Conservation (phyloP, 2,797 vertebrate genomes). For the Tolypeutes matacus region DNA sequence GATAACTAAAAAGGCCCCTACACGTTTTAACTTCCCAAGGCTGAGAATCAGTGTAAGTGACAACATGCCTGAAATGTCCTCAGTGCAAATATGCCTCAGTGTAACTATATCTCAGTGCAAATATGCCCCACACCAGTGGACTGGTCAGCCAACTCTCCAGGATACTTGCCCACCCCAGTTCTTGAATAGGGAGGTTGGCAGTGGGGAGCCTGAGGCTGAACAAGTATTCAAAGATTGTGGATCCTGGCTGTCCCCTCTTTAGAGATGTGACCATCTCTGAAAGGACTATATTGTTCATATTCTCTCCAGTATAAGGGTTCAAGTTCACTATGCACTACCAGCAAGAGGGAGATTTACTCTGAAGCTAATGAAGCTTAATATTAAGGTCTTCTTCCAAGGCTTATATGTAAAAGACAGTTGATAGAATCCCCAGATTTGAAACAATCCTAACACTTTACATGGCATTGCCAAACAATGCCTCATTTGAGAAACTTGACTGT, state of each 20-base stretch:
- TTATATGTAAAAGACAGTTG: constrained; percentile 31
- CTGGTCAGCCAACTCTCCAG: neutral
- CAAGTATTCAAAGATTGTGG: neutral
- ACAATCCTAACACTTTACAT: constrained; percentile 55
- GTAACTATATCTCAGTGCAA: neutral
- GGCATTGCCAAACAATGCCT: constrained; percentile 10
- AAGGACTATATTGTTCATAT: neutral
- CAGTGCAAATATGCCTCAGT: neutral
- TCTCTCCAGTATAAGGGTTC: neutral
- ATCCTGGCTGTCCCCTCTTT: neutral
- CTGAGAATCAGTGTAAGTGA: neutral
- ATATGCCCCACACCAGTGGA: neutral
- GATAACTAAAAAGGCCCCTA: neutral
- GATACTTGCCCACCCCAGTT: neutral
- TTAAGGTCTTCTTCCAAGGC: constrained; percentile 31
- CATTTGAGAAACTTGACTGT: constrained; percentile 19
- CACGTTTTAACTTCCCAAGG: neutral
- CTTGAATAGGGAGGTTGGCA: neutral
- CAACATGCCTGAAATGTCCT: neutral
- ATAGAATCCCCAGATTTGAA: constrained; percentile 56
- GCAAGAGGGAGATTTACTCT: neutral
- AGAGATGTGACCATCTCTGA: neutral
- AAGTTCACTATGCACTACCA: neutral
- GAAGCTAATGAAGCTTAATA: constrained; percentile 17
- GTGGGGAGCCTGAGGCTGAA: neutral